Percentiles rank a stretch among this genome's conserved stretches.
Conservation (phyloP, 2,888 invertebrate genomes). For the Branchellion lobata region DNA sequence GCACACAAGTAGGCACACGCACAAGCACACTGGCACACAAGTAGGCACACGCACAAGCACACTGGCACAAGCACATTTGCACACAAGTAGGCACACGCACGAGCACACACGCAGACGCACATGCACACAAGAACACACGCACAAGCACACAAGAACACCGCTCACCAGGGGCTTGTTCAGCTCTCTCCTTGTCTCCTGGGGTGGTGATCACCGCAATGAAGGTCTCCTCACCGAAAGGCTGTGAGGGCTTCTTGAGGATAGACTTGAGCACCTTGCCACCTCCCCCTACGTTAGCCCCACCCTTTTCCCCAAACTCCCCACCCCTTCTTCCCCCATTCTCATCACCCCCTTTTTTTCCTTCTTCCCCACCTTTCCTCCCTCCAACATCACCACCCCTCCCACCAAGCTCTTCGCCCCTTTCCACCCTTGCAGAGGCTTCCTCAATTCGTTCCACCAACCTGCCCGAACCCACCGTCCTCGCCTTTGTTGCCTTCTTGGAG, state of each 20-base stretch:
- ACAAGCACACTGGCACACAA: no score
- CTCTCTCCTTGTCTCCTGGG: slow-evolving; percentile 20
- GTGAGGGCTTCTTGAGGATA: slow-evolving; percentile 27
- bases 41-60: no score
- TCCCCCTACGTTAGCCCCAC: background rate
- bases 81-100: no score
- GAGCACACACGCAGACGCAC: no score
- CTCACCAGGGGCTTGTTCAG: slow-evolving; percentile 11
- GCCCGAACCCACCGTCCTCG: slow-evolving; percentile 6
- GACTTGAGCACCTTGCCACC: slow-evolving; percentile 24
- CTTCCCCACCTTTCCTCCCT: background rate
- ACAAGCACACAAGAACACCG: no score
- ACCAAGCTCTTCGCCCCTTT: no score
- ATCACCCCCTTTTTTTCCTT: background rate
- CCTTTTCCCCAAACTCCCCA: no score
- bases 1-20: no score
- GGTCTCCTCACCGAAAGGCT: background rate
- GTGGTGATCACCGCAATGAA: slow-evolving; percentile 42
- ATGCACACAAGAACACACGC: background rate
- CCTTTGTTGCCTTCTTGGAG: no score
- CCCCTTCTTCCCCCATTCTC: background rate
- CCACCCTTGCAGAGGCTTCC: background rate
- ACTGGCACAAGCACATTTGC: no score
- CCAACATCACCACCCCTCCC: background rate
- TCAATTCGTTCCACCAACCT: background rate